Conservation (phyloP, 2,113 vertebrate genomes). For the Diadophis punctatus region DNA sequence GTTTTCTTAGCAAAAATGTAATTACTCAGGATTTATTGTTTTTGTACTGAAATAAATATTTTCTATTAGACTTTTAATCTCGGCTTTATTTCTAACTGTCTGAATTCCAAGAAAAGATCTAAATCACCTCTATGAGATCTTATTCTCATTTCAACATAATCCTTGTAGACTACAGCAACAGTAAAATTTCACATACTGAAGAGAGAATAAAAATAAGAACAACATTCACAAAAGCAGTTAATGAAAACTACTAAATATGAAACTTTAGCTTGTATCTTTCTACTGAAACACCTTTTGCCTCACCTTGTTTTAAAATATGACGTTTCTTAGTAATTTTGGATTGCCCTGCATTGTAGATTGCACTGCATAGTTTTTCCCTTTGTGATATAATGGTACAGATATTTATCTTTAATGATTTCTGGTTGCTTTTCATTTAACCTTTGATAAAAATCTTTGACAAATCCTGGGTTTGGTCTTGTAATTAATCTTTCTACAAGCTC, state of each 20-base stretch:
- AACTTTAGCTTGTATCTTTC: background rate
- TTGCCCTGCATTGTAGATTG: background rate
- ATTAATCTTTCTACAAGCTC: background rate
- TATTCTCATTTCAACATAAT: too few species aligned
- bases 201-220: background rate
- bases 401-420: background rate
- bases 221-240: background rate
- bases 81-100: too few species aligned
- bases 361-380: background rate
- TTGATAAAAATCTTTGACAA: background rate
- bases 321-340: background rate
- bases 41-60: too few species aligned
- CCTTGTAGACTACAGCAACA: background rate
- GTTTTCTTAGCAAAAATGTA: too few species aligned
- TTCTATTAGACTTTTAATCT: too few species aligned
- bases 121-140: too few species aligned
- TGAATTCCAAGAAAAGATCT: too few species aligned
- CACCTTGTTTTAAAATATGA: background rate
- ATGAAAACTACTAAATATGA: background rate
- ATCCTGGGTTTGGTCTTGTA: background rate
- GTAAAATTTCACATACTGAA: background rate
- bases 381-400: background rate
- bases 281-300: background rate
- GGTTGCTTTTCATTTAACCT: background rate
- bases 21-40: too few species aligned